phyloP scores from a whole-genome alignment of 2,113 vertebrate genomes.

The Gallinago undulata region DNA sequence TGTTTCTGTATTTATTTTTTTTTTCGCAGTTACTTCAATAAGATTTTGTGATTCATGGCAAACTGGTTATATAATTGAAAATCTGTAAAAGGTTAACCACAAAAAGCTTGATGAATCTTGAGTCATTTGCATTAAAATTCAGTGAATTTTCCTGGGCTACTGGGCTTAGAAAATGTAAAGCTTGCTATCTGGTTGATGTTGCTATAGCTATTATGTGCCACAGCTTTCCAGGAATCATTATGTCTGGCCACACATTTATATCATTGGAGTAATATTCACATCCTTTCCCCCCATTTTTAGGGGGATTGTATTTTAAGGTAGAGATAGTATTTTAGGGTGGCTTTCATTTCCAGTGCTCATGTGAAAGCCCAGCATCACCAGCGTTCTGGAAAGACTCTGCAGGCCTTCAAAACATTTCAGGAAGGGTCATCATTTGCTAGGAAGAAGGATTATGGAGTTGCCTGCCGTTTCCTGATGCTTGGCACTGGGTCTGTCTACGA shows the following conservation, averaged over 20 bases:
- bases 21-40: slow-evolving; percentile 13
- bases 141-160: slow-evolving; percentile 17
- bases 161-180: slow-evolving; percentile 7
- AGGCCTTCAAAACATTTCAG: slow-evolving; percentile 56
- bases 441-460: slow-evolving; percentile 39
- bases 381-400: slow-evolving; percentile 1
- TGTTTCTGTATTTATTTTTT: neutral
- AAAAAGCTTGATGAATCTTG: slow-evolving; percentile 52
- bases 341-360: slow-evolving; percentile 1
- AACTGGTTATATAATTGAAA: slow-evolving; percentile 68
- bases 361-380: neutral
- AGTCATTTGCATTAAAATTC: slow-evolving; percentile 60
- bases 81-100: slow-evolving; percentile 54
- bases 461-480: slow-evolving; percentile 35
- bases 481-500: neutral
- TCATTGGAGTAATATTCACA: neutral
- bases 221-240: neutral
- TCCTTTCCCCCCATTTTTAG: neutral
- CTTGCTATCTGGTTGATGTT: neutral
- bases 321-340: slow-evolving; percentile 1
- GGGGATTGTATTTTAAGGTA: neutral
- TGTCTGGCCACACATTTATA: neutral
- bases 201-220: neutral
- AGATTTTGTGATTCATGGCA: slow-evolving; percentile 47
- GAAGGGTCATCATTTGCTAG: slow-evolving; percentile 49